Conservation (phyloP, 2,797 vertebrate species). For the Arnoldichthys spilopterus region DNA sequence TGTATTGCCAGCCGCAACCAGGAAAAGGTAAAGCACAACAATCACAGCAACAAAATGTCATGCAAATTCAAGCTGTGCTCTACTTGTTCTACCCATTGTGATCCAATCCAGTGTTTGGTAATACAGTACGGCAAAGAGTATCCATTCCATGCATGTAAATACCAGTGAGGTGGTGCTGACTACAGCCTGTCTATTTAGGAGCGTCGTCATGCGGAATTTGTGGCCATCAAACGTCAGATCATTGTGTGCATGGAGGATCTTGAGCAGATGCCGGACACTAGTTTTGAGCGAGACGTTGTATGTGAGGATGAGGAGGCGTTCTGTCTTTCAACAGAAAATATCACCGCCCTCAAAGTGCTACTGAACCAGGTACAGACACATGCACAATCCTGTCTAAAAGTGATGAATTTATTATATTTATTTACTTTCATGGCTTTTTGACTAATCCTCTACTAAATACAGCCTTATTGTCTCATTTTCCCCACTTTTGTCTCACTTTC, state of each 20-base stretch:
- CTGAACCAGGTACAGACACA: constrained; percentile 80
- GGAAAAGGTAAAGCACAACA: constrained; percentile 79
- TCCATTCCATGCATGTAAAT: neutral
- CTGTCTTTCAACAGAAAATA: constrained; percentile 88
- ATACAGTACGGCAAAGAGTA: no score
- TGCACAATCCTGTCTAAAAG: neutral
- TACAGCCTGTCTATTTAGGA: constrained; percentile 72
- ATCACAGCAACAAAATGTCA: neutral
- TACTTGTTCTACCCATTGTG: no score
- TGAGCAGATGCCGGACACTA: constrained; percentile 85
- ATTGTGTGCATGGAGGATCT: constrained; percentile 87
- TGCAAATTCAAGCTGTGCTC: no score
- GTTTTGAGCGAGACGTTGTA: constrained; percentile 89
- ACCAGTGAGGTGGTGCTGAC: neutral
- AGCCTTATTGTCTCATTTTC: neutral
- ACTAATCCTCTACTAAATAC: neutral
- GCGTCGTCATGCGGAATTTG: constrained; percentile 81
- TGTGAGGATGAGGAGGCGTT: constrained; percentile 89
- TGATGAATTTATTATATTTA: no score
- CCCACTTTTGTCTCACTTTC: neutral
- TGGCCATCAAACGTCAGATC: constrained; percentile 82
- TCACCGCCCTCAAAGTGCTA: constrained; percentile 81
- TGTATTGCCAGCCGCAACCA: constrained; percentile 71
- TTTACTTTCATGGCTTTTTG: no score
- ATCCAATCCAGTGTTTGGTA: no score